These are phyloP conservation scores for Watsonalla cultraria DNA, from an alignment of 2,888 invertebrate species.

Conservation along the genomic window DNA sequence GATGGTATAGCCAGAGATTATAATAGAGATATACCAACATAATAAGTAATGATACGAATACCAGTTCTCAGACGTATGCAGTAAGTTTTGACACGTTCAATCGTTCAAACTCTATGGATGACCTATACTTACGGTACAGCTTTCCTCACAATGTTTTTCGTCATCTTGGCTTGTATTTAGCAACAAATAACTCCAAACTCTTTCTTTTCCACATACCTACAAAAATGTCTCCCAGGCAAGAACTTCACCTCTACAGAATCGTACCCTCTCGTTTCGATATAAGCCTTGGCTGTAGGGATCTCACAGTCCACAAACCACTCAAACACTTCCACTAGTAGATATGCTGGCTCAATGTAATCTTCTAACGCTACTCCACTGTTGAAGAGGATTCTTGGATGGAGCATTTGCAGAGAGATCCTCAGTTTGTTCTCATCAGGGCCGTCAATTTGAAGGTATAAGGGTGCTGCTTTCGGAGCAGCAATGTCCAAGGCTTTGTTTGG, in stretches of 20 bases:
- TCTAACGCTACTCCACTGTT: conserved; percentile 44
- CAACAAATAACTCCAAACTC: too few species aligned
- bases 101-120: too few species aligned
- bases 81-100: too few species aligned
- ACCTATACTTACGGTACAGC: too few species aligned
- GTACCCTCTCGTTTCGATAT: conserved; percentile 46
- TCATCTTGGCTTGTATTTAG: too few species aligned
- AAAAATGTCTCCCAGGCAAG: conserved; percentile 60
- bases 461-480: conserved; percentile 44
- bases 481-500: conserved; percentile 39
- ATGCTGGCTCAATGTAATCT: conserved; percentile 51
- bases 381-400: conserved; percentile 53
- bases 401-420: conserved; percentile 39
- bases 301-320: conserved; percentile 56
- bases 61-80: too few species aligned
- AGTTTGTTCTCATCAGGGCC: conserved; percentile 45
- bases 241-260: conserved; percentile 45
- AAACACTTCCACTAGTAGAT: conserved; percentile 55
- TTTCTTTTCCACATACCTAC: conserved; percentile 36
- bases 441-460: conserved; percentile 64
- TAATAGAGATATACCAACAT: too few species aligned
- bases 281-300: conserved; percentile 41
- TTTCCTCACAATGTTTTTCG: too few species aligned
- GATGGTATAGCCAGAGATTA: too few species aligned
- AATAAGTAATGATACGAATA: too few species aligned